Evolutionary conservation across 1,140 invertebrate genomes (phyloP).

Genomic region (Diplogasteroides magnus): DNA sequence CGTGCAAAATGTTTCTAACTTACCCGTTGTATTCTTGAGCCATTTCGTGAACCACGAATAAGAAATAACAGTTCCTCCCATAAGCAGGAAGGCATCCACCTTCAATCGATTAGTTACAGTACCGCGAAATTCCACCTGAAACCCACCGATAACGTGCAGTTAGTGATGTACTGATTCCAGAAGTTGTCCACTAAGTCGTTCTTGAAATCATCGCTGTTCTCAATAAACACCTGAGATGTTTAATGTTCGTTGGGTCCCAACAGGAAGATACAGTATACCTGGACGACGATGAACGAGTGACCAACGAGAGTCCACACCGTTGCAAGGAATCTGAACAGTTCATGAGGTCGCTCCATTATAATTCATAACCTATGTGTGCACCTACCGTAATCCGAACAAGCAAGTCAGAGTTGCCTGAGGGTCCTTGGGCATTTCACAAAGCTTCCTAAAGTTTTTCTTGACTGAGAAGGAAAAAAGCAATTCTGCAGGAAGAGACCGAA

Average conservation of each 20-base stretch:
- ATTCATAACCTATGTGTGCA: too few species aligned
- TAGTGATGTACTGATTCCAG: constrained; percentile 55
- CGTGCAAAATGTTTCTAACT: constrained; percentile 11
- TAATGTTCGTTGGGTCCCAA: too few species aligned
- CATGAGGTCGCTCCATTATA: too few species aligned
- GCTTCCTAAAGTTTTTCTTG: constrained; percentile 45
- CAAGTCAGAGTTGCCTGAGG: constrained; percentile 51
- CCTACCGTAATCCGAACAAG: constrained; percentile 48
- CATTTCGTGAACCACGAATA: constrained; percentile 53
- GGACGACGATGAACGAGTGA: constrained; percentile 55
- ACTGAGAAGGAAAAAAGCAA: constrained; percentile 48
- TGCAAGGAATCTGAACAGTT: constrained; percentile 33
- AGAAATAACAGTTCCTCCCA: constrained; percentile 46
- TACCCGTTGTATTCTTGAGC: constrained; percentile 52
- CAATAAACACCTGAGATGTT: constrained; percentile 43
- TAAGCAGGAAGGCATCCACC: constrained; percentile 47
- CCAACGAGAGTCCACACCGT: constrained; percentile 54
- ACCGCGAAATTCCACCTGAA: too few species aligned
- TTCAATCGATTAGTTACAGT: too few species aligned
- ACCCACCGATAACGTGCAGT: constrained; percentile 46
- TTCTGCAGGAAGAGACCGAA: constrained; percentile 42
- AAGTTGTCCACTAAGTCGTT: constrained; percentile 51
- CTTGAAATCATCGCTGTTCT: constrained; percentile 54
- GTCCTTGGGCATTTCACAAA: constrained; percentile 53
- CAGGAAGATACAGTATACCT: constrained; percentile 12